Percentiles rank a stretch among this genome's conserved stretches.
Evolutionary conservation across 2,113 vertebrate species (phyloP).

Genomic region (Echinops telfairi): DNA sequence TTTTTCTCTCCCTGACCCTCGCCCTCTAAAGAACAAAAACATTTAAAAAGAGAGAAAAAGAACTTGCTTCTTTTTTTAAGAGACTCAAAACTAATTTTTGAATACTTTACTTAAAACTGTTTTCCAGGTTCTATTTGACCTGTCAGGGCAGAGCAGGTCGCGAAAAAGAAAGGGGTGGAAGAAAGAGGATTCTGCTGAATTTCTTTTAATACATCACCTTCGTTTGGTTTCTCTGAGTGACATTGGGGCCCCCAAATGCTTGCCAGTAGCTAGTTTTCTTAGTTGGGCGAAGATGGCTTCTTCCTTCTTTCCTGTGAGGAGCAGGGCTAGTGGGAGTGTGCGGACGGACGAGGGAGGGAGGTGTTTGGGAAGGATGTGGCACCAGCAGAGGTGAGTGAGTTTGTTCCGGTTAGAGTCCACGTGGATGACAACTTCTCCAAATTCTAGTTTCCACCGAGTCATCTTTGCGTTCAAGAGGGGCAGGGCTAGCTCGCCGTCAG

Average conservation of each 20-base stretch:
- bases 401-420: constrained; percentile 67
- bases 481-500: constrained; percentile 6
- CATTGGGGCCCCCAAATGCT: neutral
- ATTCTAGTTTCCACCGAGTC: constrained; percentile 78
- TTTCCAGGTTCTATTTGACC: neutral
- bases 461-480: constrained; percentile 64
- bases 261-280: neutral
- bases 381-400: constrained; percentile 54
- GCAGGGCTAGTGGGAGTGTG: neutral
- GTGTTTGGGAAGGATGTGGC: neutral
- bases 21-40: too few relatives aligned
- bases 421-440: constrained; percentile 60
- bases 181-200: neutral
- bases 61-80: too few relatives aligned
- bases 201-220: neutral
- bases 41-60: too few relatives aligned
- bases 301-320: constrained; percentile 2
- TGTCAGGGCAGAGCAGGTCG: neutral
- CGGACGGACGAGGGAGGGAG: neutral
- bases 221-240: neutral
- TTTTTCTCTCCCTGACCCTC: too few relatives aligned
- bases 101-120: neutral
- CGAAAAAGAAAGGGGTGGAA: neutral
- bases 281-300: neutral
- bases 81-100: too few relatives aligned